Percentiles rank a stretch among this genome's conserved stretches.
These are phyloP conservation scores for Portevinia maculata DNA, from an alignment of 2,888 invertebrate species.

Conservation along the genomic window DNA sequence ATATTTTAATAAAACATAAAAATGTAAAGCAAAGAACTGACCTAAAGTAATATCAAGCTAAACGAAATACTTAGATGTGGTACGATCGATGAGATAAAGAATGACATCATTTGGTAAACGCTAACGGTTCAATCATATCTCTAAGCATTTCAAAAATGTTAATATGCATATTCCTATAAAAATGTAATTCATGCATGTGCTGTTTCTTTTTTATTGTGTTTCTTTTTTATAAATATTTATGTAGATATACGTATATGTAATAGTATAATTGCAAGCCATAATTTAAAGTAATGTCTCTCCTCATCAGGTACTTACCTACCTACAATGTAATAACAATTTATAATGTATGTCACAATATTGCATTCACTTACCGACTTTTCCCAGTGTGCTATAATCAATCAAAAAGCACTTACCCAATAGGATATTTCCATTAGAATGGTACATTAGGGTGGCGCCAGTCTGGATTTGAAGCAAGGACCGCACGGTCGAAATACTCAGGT, in stretches of 20 bases:
- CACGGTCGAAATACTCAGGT: neutral
- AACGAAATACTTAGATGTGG: slow-evolving; percentile 29
- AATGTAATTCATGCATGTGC: slow-evolving; percentile 43
- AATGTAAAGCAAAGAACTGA: slow-evolving; percentile 46
- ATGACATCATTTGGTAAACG: slow-evolving; percentile 58
- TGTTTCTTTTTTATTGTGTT: neutral
- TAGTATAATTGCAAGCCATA: too few species aligned
- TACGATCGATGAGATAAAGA: slow-evolving; percentile 38
- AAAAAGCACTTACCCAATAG: slow-evolving; percentile 15
- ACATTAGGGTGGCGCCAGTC: slow-evolving; percentile 12
- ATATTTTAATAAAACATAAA: neutral
- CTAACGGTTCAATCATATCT: slow-evolving; percentile 64
- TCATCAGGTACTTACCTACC: neutral
- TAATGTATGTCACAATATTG: slow-evolving; percentile 7
- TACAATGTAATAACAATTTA: neutral
- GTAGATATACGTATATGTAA: neutral
- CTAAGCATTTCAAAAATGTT: slow-evolving; percentile 55
- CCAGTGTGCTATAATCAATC: neutral
- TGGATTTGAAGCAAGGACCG: neutral
- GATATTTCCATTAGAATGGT: slow-evolving; percentile 10
- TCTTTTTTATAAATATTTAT: neutral
- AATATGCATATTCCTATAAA: slow-evolving; percentile 51
- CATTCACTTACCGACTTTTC: neutral
- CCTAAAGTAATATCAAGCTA: slow-evolving; percentile 55
- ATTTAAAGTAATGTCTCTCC: too few species aligned